Conservation (phyloP, 1,140 invertebrate species). For the Chelonus insularis region DNA sequence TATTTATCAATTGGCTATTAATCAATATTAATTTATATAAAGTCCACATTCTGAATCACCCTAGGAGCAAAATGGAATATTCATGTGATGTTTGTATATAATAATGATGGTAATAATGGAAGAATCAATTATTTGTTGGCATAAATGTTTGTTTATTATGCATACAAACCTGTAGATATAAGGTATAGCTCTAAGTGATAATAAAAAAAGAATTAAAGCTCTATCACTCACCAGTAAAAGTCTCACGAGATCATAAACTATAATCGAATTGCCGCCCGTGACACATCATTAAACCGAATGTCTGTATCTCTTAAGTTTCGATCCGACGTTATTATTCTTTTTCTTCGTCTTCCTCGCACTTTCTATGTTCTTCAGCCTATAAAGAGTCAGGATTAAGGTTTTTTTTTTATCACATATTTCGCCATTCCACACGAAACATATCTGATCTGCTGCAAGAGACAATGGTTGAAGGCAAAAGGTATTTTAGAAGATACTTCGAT, state of each 20-base stretch:
- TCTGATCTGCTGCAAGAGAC: conserved; percentile 55
- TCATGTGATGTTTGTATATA: no score
- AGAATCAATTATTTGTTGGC: background rate
- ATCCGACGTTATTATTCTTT: background rate
- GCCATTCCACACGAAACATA: conserved; percentile 7
- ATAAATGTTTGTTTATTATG: background rate
- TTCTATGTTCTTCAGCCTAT: conserved; percentile 40
- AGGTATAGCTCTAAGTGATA: background rate
- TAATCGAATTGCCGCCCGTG: no score
- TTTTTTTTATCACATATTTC: conserved; percentile 35
- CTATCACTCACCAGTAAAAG: background rate
- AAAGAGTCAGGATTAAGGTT: conserved; percentile 11
- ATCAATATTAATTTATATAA: conserved; percentile 1
- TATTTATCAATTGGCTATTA: no score
- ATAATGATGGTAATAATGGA: no score
- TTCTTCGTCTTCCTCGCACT: conserved; percentile 14
- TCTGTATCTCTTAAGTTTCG: conserved; percentile 14
- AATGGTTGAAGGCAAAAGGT: conserved; percentile 26
- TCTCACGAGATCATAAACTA: no score
- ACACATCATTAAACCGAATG: conserved; percentile 25
- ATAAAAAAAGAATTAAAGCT: background rate
- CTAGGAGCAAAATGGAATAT: no score
- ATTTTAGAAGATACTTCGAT: conserved; percentile 24
- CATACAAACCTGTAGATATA: background rate
- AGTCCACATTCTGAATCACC: no score